These are phyloP conservation scores for Pogonomyrmex californicus DNA, from an alignment of 1,140 invertebrate genomes.

Conservation along the genomic window DNA sequence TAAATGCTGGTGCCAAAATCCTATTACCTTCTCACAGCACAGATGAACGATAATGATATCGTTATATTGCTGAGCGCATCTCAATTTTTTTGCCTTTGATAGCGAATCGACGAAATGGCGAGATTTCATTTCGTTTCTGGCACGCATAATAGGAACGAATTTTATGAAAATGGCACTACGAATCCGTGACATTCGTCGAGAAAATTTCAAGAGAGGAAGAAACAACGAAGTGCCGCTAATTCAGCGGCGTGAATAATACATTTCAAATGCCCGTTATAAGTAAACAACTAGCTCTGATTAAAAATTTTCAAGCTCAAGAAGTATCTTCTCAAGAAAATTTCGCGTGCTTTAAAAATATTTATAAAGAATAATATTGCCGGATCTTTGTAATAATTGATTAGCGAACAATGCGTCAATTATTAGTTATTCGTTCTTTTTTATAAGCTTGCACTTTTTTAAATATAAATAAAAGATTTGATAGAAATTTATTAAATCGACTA, in stretches of 20 bases:
- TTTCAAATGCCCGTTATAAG: slow-evolving; percentile 31
- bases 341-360: background rate
- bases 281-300: slow-evolving; percentile 21
- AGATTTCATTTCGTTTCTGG: background rate
- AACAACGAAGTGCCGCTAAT: slow-evolving; percentile 4
- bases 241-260: slow-evolving; percentile 13
- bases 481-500: background rate
- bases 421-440: background rate
- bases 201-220: slow-evolving; percentile 7
- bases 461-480: no score
- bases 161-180: background rate
- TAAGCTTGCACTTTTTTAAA: background rate
- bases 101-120: background rate
- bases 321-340: background rate
- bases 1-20: slow-evolving; percentile 17
- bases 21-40: background rate
- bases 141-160: slow-evolving; percentile 15
- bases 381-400: background rate
- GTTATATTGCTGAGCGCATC: background rate
- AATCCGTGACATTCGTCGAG: slow-evolving; percentile 42
- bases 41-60: slow-evolving; percentile 13
- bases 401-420: background rate
- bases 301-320: slow-evolving; percentile 6
- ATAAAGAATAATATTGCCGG: background rate
- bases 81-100: slow-evolving; percentile 26